Base-by-base conservation (phyloP, 2,888 invertebrate genomes). In the Cenopis cana region DNA sequence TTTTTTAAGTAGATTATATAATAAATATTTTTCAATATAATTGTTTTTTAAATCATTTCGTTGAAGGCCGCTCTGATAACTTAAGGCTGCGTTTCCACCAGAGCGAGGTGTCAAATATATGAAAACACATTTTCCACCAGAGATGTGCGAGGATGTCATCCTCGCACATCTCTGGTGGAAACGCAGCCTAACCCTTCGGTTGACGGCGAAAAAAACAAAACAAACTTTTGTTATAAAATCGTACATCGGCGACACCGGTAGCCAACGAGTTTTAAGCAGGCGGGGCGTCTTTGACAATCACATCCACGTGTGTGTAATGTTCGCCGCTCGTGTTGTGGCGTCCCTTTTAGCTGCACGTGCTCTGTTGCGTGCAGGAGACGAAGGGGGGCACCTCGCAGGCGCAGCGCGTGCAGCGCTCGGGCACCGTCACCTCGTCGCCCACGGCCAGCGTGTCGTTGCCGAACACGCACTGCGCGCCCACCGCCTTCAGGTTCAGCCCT, bases 381-480 rank as follows among this genome's bases (percentile, higher is more conserved):
- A 93, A 89, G 0, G 94, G 94, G 0, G 94, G 94, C 1, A 91
- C 86, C 2, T 82, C 81, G 74, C 94, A 94, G 3, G 82, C 76
- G 76, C 94, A 94, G 38, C 83, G 86, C 52, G 88, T 86, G 75
- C 93, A 93, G 11, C 82, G 80, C 65, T 93, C 91, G 0, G 83
- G 84, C 0, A 85, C 86, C 0, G 85, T 80, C 6, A 94, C 83
- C 76, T 89, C 88, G 75, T 94, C 94, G 0, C 94, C 94, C 0
- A 94, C 87, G 0, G 81, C 77, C 68, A 94, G 77, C 4, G 89
- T 91, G 72, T 83, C 74, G 78, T 93, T 89, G 0, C 92, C 93
- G 78, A 91, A 94, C 33, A 78, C 76, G 72, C 94, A 94, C 72
- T 89, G 80, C 0, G 82, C 74, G 46, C 72, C 81, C n/a, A 88